Evolutionary conservation across 2,113 vertebrate genomes (phyloP).

Genomic region (Paradoxurus hermaphroditus): DNA sequence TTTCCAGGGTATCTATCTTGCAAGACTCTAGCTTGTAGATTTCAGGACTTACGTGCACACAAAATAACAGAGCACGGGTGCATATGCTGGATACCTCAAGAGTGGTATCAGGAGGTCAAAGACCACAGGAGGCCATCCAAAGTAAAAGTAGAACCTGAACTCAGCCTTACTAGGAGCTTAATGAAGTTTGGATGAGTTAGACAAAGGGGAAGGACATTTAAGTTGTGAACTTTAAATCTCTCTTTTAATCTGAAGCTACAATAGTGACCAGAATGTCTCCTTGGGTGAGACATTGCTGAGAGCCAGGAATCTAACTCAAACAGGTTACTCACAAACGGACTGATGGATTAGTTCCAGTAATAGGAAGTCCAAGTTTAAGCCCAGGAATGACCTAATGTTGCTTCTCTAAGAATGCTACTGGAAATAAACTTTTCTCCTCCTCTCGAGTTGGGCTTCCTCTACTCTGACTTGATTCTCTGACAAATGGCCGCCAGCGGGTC

Average conservation of each 20-base stretch:
- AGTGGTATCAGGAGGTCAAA: background rate
- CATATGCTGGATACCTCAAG: background rate
- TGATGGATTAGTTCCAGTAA: background rate
- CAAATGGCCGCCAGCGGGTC: background rate
- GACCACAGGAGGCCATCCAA: background rate
- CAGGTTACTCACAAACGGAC: background rate
- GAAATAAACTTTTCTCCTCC: background rate
- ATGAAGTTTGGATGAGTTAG: background rate
- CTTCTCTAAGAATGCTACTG: background rate
- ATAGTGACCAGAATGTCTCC: background rate
- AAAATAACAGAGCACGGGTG: background rate
- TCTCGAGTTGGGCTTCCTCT: background rate
- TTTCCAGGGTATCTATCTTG: background rate
- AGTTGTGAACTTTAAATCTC: background rate
- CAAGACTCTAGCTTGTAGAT: background rate
- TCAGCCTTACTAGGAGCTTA: background rate
- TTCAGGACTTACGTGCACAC: background rate
- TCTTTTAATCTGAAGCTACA: background rate
- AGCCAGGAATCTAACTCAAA: background rate
- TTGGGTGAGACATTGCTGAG: background rate
- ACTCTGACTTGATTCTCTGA: background rate
- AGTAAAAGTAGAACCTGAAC: background rate
- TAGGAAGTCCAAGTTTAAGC: background rate
- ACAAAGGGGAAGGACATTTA: background rate
- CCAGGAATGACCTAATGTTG: background rate